Conservation (phyloP, 2,113 vertebrate genomes). For the Otocyon megalotis region DNA sequence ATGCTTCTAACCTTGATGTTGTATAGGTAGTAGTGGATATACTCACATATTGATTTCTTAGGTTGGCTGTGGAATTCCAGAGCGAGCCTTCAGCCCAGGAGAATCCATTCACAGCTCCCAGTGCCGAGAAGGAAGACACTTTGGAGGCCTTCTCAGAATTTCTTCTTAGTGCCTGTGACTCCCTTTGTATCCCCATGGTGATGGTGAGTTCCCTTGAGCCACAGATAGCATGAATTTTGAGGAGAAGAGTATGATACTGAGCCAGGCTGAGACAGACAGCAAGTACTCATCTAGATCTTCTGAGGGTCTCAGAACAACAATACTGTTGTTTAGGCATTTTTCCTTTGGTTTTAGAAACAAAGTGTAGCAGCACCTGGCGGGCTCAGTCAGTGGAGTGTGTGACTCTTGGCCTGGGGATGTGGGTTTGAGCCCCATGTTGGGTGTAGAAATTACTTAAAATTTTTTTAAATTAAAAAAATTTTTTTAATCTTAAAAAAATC, state of each 20-base stretch:
- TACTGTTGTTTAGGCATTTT: slow-evolving; percentile 5
- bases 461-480: neutral
- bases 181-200: slow-evolving; percentile 92
- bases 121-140: slow-evolving; percentile 87
- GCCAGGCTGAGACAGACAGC: neutral
- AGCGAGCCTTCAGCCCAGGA: slow-evolving; percentile 90
- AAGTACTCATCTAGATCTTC: neutral
- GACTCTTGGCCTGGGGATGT: neutral
- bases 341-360: slow-evolving; percentile 44
- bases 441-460: neutral
- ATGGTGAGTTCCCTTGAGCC: slow-evolving; percentile 85
- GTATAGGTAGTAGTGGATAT: no score
- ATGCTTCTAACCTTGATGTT: neutral
- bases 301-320: neutral
- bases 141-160: slow-evolving; percentile 92
- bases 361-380: neutral
- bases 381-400: neutral
- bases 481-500: neutral
- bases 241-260: neutral
- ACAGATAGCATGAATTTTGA: neutral
- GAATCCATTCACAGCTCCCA: slow-evolving; percentile 93
- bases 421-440: neutral
- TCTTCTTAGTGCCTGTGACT: slow-evolving; percentile 93
- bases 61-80: slow-evolving; percentile 93
- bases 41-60: slow-evolving; percentile 77